Base-by-base conservation (phyloP, 2,888 invertebrate genomes). In the Platycheirus rosarum region DNA sequence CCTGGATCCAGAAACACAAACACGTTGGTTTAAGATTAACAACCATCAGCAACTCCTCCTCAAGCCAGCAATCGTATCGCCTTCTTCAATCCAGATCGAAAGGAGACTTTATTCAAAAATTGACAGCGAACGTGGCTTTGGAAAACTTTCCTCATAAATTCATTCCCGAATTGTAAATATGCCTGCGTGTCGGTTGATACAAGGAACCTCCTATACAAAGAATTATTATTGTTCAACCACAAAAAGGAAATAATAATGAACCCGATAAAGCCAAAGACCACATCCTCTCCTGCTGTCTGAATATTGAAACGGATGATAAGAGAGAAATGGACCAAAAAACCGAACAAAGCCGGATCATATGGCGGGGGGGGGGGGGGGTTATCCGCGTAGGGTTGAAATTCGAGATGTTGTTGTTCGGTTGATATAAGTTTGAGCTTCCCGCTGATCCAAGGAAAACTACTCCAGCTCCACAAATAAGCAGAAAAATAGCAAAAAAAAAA, bases 41-140 rank as follows among this genome's bases (percentile, higher is more conserved):
- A 2, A 2, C 66, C 46, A 60, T 53, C 9, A 53, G 13, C 26
- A 23, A 14, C 23, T n/a, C 29, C 3, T 26, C 26, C 29, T 7
- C 8, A 4, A 23, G 6, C 3, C 23, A 23, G 2, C 6, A 32
- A n/a, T 3, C 37, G 13, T 13, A 60, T 35, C 60, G 14, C 23
- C 29, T 18, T 32, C 37, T 48, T 7, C 48, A 18, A 18, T n/a
- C n/a, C n/a, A 18, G 46, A 7, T 16, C 16, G 48, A 48, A 63
- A 55, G 44, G 29, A 32, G 57, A 65, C 70, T 76, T 76, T 65
- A 51, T 53, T 78, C 71, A 71, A 78, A 78, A 78, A 78, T 73
- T 78, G 71, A 78, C 78, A 78, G 71, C 78, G 66, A 70, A 78
- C 71, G 78, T 78, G 78, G 60, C n/a, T 73, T 78, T 68, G 68